phyloP scores from a whole-genome alignment of 2,113 vertebrate species.

The Sorex fumeus region DNA sequence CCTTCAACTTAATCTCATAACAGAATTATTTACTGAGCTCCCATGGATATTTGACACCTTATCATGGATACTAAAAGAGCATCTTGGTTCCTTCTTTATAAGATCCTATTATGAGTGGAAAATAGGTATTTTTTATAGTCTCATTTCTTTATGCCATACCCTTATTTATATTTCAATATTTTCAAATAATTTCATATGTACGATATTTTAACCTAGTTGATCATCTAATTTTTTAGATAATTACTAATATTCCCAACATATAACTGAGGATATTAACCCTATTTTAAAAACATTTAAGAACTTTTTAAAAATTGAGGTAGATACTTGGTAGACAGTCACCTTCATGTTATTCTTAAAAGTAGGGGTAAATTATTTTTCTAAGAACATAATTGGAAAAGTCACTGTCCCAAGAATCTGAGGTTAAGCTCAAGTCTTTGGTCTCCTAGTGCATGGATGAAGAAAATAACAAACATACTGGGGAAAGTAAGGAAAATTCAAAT shows the following conservation, averaged over 20 bases:
- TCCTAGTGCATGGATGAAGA: conserved; percentile 26
- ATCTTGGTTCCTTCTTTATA: not conserved
- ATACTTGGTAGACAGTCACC: conserved; percentile 19
- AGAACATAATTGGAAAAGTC: not conserved
- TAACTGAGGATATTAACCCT: conserved; percentile 4
- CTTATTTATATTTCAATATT: conserved; percentile 44
- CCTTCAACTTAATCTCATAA: conserved; percentile 2
- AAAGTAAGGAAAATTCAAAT: conserved; percentile 41
- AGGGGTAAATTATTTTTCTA: not conserved
- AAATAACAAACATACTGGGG: not conserved
- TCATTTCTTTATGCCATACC: conserved; percentile 35
- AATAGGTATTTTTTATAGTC: conserved; percentile 36
- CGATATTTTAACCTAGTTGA: not conserved
- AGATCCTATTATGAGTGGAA: not conserved
- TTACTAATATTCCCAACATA: not conserved
- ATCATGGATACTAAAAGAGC: conserved; percentile 57
- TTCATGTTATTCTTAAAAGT: not conserved
- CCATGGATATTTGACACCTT: not conserved
- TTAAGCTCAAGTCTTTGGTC: not conserved
- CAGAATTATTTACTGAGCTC: conserved; percentile 31
- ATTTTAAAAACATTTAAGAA: not conserved
- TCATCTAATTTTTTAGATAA: conserved; percentile 6
- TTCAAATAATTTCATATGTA: conserved; percentile 36
- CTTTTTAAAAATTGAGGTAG: conserved; percentile 20
- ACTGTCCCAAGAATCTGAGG: conserved; percentile 42